A percentile compares a stretch with the other conserved stretches of the same genome.
phyloP scores from a whole-genome alignment of 1,140 invertebrate species.

The Portunus trituberculatus region DNA sequence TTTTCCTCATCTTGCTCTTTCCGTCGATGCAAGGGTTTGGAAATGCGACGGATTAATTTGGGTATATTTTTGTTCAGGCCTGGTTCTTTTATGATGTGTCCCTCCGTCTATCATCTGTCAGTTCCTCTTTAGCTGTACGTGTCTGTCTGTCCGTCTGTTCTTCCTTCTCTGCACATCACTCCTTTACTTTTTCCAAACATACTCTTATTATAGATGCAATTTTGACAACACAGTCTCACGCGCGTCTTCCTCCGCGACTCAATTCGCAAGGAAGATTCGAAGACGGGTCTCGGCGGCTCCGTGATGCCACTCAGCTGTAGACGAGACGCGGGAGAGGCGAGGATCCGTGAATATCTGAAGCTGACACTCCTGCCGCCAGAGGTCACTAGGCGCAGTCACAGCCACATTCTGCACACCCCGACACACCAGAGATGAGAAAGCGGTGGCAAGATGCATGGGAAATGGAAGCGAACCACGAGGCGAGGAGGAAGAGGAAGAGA shows the following conservation, averaged over 20 bases:
- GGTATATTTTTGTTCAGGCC: background rate
- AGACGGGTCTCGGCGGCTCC: background rate
- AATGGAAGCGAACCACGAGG: background rate
- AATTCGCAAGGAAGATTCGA: background rate
- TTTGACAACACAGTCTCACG: background rate
- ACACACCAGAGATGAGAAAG: background rate
- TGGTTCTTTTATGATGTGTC: background rate
- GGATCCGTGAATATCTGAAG: constrained; percentile 11
- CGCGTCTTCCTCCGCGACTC: background rate
- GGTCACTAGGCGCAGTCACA: background rate
- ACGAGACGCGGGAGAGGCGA: background rate
- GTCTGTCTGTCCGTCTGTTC: background rate
- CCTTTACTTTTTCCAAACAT: background rate
- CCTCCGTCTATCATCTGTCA: background rate
- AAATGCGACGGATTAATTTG: too few species aligned
- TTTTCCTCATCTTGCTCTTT: too few species aligned
- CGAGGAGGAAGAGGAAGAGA: too few species aligned
- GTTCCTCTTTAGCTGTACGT: background rate
- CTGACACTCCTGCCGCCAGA: background rate
- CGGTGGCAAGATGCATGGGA: background rate
- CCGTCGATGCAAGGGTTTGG: too few species aligned
- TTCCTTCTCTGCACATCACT: background rate
- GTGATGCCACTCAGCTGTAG: background rate
- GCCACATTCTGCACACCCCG: background rate
- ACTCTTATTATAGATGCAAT: background rate